Base-by-base conservation (phyloP, 2,113 vertebrate genomes). In the Hucho hucho region DNA sequence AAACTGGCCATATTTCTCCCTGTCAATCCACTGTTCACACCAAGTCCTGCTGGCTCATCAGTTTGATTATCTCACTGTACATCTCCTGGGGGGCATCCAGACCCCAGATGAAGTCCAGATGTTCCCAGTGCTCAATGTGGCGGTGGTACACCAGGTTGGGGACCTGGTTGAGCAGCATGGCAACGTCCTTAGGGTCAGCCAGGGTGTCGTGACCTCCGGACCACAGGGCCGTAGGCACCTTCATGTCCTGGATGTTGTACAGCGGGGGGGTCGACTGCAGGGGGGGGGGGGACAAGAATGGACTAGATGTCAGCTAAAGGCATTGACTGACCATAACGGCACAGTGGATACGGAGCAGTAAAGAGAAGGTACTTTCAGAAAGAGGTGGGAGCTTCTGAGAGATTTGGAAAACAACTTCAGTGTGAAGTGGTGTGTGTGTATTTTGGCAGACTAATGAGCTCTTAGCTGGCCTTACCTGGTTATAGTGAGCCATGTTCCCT, bases 61-160 rank as follows among this genome's bases (percentile, higher is more conserved):
- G 81, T 72, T 89, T 83, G 74, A 96, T 88, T 16, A 98, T 95
- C 76, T 89, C 80, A 16, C 81, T 88, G 65, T 95, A 98, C 81
- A 97, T 91, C 68, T 91, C 79, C 14, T 86, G 1, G 0, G 94
- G 89, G 3, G 96, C 94, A 0, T 98, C 96, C 13, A 97, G 84
- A 1, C 96, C 96, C 96, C 96, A 98, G 63, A 96, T 87, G 1
- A 98, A 98, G 69, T 98, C 96, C 89, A 95, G 82, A 77, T 98
- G 96, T 70, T 96, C 95, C 96, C 95, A 98, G 73, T 95, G 91
- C 0, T 90, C 74, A 20, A 97, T 89, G 63, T 94, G 56, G 22
- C 82, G 46, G 6, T 96, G 93, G 87, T 87, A 92, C 65, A 92
- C 66, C 18, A 97, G 88, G 71, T 92, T 88, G 7, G 87, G 46